Conservation (phyloP, 1,140 invertebrate species). For the Drosophila subpulchrella region DNA sequence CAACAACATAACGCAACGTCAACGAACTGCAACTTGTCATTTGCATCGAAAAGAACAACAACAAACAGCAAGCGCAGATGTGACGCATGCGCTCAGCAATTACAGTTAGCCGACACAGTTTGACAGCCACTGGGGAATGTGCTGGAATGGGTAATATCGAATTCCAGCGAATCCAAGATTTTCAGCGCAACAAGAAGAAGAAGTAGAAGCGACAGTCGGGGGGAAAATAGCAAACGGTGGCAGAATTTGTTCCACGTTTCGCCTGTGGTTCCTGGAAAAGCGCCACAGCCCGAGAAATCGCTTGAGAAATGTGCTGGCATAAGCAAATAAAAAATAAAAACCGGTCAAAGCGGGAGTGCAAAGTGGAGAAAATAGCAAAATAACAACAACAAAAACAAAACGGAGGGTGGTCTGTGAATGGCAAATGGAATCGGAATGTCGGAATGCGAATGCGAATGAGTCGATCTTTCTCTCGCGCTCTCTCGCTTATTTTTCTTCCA, state of each 20-base stretch:
- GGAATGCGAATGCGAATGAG: constrained; percentile 29
- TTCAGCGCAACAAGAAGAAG: background rate
- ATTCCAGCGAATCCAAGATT: constrained; percentile 28
- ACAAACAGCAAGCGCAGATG: constrained; percentile 13
- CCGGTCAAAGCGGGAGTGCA: constrained; percentile 6
- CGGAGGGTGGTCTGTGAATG: background rate
- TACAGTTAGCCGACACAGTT: constrained; percentile 39
- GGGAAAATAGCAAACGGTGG: constrained; percentile 39
- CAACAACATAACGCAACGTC: constrained; percentile 32
- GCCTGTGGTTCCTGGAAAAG: constrained; percentile 32
- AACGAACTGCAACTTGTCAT: constrained; percentile 51
- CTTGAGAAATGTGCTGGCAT: constrained; percentile 25
- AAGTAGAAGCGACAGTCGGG: background rate
- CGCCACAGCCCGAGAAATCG: constrained; percentile 13
- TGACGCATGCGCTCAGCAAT: constrained; percentile 49
- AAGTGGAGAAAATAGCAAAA: constrained; percentile 6
- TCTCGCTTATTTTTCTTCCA: background rate
- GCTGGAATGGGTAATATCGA: constrained; percentile 10
- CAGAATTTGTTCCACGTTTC: constrained; percentile 26
- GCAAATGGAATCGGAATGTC: constrained; percentile 17
- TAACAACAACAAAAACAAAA: too few species aligned
- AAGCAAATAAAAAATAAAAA: constrained; percentile 10
- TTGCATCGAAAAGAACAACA: constrained; percentile 30
- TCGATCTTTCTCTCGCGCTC: constrained; percentile 6
- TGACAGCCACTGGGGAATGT: constrained; percentile 11